phyloP scores from a whole-genome alignment of 2,888 invertebrate genomes.

The Geotrupes spiniger region DNA sequence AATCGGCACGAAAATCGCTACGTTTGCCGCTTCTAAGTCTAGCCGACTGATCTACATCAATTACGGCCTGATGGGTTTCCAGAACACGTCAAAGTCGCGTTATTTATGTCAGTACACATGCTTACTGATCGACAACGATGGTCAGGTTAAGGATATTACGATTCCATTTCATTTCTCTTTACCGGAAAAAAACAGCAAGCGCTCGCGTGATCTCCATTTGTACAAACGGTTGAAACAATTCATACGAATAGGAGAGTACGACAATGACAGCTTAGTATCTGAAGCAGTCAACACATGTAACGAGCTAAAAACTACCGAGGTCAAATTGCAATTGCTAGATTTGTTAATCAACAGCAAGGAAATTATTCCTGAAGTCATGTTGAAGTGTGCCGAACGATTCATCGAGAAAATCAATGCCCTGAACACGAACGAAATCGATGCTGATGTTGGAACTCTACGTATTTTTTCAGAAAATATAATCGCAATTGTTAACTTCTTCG shows the following conservation, averaged over 20 bases:
- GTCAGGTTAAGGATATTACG: slow-evolving; percentile 74
- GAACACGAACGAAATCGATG: slow-evolving; percentile 37
- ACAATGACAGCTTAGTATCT: slow-evolving; percentile 52
- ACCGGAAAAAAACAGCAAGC: slow-evolving; percentile 81
- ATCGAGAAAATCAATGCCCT: slow-evolving; percentile 41
- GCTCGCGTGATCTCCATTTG: slow-evolving; percentile 84
- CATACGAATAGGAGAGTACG: slow-evolving; percentile 58
- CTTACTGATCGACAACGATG: slow-evolving; percentile 79
- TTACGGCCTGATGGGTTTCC: slow-evolving; percentile 76
- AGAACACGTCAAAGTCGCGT: slow-evolving; percentile 55
- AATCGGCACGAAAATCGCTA: slow-evolving; percentile 80
- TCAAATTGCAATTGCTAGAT: slow-evolving; percentile 69
- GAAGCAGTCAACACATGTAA: slow-evolving; percentile 58
- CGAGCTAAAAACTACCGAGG: slow-evolving; percentile 69
- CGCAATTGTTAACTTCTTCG: slow-evolving; percentile 39
- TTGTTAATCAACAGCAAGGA: slow-evolving; percentile 65
- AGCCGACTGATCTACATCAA: slow-evolving; percentile 77
- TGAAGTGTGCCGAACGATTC: slow-evolving; percentile 53
- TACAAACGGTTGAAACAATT: slow-evolving; percentile 71
- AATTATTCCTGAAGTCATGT: slow-evolving; percentile 60
- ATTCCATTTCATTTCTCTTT: slow-evolving; percentile 91
- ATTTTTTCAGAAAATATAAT: slow-evolving; percentile 40
- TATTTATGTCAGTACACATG: slow-evolving; percentile 66
- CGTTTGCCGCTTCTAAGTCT: slow-evolving; percentile 84
- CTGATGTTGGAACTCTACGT: slow-evolving; percentile 35